Evolutionary conservation across 2,888 invertebrate species (phyloP).

Genomic region (Orgyia antiqua): DNA sequence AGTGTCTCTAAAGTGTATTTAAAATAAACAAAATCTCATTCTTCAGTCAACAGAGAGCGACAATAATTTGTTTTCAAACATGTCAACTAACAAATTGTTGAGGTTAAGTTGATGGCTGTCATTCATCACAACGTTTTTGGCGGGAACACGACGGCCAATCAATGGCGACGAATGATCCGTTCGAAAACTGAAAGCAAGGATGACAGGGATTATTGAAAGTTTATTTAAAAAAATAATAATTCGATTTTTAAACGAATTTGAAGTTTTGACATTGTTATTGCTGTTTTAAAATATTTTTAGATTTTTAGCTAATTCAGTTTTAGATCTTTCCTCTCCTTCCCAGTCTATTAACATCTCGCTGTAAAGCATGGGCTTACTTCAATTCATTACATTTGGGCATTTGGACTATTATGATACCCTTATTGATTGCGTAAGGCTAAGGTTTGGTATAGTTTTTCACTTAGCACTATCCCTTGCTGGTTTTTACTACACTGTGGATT

Average conservation of each 20-base stretch:
- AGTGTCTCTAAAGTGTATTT: constrained; percentile 1
- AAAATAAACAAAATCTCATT: constrained; percentile 15
- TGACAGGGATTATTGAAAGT: constrained; percentile 10
- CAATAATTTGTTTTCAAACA: constrained; percentile 42
- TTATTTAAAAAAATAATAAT: constrained; percentile 2
- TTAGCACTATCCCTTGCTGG: too few relatives aligned
- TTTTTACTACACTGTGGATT: too few relatives aligned
- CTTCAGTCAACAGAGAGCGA: constrained; percentile 14
- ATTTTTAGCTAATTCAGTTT: too few relatives aligned
- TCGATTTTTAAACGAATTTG: not conserved
- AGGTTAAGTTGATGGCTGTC: constrained; percentile 62
- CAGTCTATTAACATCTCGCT: too few relatives aligned
- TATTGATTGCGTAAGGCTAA: too few relatives aligned
- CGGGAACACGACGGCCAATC: constrained; percentile 57
- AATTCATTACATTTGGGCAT: not conserved
- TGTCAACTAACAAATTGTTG: constrained; percentile 56
- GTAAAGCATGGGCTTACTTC: too few relatives aligned
- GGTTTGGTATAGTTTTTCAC: too few relatives aligned
- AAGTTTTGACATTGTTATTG: not conserved
- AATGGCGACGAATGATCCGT: constrained; percentile 55
- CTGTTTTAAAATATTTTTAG: too few relatives aligned
- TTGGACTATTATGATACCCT: not conserved
- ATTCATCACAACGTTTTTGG: constrained; percentile 47
- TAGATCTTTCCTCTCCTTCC: too few relatives aligned
- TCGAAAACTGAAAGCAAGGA: constrained; percentile 21